Base-by-base conservation (phyloP, 37 sponge, comb jelly and placozoan species). In the Mnemiopsis leidyi region DNA sequence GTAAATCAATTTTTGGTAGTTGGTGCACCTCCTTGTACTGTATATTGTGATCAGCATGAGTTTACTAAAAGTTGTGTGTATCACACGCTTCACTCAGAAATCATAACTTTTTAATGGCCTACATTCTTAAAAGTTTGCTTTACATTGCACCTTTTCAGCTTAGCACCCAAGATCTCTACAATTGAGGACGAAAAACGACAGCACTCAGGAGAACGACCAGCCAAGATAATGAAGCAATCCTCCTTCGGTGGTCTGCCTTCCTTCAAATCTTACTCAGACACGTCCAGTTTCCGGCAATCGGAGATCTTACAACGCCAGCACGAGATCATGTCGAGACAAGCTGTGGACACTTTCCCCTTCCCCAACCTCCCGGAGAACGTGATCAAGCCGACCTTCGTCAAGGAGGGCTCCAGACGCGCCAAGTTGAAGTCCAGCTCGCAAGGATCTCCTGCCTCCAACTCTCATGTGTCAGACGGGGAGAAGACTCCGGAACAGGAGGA, bases 301-400 rank as follows among this genome's bases (percentile, higher is more conserved):
- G 90, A 85, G 35, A 85, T 85, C 26, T 61, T 85, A 26, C 90
- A 85, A 40, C 32, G 90, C 5, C 90, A 85, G 30, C 90, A 85
- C 23, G 90, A 85, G 25, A 38, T 85, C 23, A 38, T 85, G 7
- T 85, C 90, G 0, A 5, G 90, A 23, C 90, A 85, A 39, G n/a
- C n/a, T n/a, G 90, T 85, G 24, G 90, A 85, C 48, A 85, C 40
- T 0, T 85, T 85, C 26, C 90, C 90, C 24, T 85, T 85, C 35
- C 90, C 90, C 61, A 32, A 35, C 5, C 90, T 85, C 3, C 61
- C 90, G 9, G 90, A 85, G 23, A 85, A 85, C 36, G 90, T 85
- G 26, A 85, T 85, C 26, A 85, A 85, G 30, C 90, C 90, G 1
- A 85, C 90, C 29, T 85, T 85, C 39, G 90, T 85, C 38, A 85